A percentile compares a stretch with the other conserved stretches of the same genome.
phyloP scores from a whole-genome alignment of 2,113 vertebrate species.

The Myrmophylax atrothorax region DNA sequence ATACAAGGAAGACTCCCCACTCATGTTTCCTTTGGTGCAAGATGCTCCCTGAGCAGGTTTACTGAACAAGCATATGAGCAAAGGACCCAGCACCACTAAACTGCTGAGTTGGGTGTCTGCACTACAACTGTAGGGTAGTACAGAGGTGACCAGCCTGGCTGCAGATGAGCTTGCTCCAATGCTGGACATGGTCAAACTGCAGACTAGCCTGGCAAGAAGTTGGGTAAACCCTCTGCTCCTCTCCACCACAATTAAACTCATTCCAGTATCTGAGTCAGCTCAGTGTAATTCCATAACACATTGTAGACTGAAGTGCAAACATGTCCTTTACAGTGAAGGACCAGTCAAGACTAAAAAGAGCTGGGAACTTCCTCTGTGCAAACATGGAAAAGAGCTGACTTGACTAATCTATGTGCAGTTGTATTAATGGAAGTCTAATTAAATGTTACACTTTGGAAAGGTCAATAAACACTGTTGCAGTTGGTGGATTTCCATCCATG shows the following conservation, averaged over 20 bases:
- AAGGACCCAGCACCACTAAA: neutral
- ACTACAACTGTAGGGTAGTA: neutral
- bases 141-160: neutral
- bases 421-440: conserved; percentile 44
- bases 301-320: neutral
- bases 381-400: neutral
- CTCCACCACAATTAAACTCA: neutral
- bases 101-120: accelerated
- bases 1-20: neutral
- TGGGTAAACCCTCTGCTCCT: neutral
- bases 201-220: neutral
- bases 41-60: neutral
- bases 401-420: neutral
- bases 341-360: neutral
- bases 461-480: conserved; percentile 43
- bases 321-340: neutral
- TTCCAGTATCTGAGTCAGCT: neutral
- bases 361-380: neutral
- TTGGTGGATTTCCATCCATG: conserved; percentile 44
- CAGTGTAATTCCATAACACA: neutral
- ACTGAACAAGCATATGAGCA: neutral
- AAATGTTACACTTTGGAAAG: conserved; percentile 45
- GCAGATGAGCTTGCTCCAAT: neutral
- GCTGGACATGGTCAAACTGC: neutral
- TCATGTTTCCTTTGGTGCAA: neutral